phyloP scores from a whole-genome alignment of 2,113 vertebrate species.

The Perca schrenkii region DNA sequence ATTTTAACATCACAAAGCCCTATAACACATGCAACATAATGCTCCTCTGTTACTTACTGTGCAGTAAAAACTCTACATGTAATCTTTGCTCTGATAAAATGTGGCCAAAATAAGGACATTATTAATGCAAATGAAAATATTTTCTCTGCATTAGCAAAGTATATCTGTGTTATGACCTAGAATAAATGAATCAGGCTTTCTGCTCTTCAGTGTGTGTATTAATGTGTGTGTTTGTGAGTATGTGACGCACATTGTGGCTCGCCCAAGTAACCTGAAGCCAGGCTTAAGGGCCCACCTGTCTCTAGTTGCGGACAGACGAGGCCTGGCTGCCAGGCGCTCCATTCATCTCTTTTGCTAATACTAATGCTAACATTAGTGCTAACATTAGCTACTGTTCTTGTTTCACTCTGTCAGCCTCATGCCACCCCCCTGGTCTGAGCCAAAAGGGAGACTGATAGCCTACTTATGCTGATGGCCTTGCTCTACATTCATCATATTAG shows the following conservation, averaged over 20 bases:
- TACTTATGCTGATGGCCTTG: constrained; percentile 63
- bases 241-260: constrained; percentile 69
- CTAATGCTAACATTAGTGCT: constrained; percentile 79
- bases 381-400: constrained; percentile 83
- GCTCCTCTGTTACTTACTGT: constrained; percentile 19
- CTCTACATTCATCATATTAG: constrained; percentile 56
- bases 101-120: not conserved
- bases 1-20: constrained; percentile 80
- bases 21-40: constrained; percentile 66
- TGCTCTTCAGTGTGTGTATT: constrained; percentile 37
- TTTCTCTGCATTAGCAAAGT: not conserved
- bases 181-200: constrained; percentile 29
- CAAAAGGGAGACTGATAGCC: constrained; percentile 67
- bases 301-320: constrained; percentile 77
- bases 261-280: constrained; percentile 75
- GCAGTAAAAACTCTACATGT: constrained; percentile 16
- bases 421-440: constrained; percentile 59
- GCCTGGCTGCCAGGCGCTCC: constrained; percentile 72
- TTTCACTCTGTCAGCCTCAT: constrained; percentile 77
- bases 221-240: constrained; percentile 54
- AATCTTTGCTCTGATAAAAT: constrained; percentile 8
- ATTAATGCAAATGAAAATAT: not conserved
- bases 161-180: not conserved
- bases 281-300: constrained; percentile 80
- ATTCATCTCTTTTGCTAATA: constrained; percentile 74